phyloP scores from a whole-genome alignment of 2,797 vertebrate species.

The Sebastes taczanowskii region DNA sequence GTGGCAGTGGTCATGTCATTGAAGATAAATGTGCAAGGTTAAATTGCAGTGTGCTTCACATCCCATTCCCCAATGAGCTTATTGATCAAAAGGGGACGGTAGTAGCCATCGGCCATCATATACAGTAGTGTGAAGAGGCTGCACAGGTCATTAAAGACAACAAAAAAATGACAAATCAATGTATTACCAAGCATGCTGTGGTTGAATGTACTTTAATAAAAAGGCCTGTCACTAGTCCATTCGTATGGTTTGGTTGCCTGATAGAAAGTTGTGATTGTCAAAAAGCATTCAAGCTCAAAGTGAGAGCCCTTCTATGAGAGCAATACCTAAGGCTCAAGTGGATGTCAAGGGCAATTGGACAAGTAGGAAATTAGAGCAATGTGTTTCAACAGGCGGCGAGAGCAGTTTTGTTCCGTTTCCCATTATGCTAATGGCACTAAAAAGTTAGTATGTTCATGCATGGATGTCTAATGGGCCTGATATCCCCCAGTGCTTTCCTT shows the following conservation, averaged over 20 bases:
- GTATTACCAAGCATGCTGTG: conserved; percentile 18
- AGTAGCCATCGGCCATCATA: conserved; percentile 50
- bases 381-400: conserved; percentile 43
- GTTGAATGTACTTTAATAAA: conserved; percentile 30
- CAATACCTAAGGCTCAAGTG: conserved; percentile 33
- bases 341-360: conserved; percentile 51
- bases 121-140: conserved; percentile 29
- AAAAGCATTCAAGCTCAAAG: conserved; percentile 1
- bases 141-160: conserved; percentile 53
- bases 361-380: conserved; percentile 41
- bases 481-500: conserved; percentile 30
- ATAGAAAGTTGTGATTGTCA: conserved; percentile 21
- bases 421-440: conserved; percentile 60
- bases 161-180: conserved; percentile 32
- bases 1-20: conserved; percentile 66
- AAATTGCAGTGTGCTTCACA: conserved; percentile 70
- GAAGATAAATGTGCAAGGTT: conserved; percentile 65
- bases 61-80: conserved; percentile 53
- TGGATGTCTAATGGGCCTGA: conserved; percentile 65
- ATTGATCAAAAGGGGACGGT: conserved; percentile 65
- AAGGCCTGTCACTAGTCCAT: conserved; percentile 17
- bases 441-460: conserved; percentile 57
- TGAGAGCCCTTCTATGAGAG: conserved; percentile 1
- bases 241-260: background rate
- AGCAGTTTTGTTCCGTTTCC: conserved; percentile 49